These are phyloP conservation scores for Ostrea denselamellosa DNA, from an alignment of 1,140 invertebrate species.

Conservation along the genomic window DNA sequence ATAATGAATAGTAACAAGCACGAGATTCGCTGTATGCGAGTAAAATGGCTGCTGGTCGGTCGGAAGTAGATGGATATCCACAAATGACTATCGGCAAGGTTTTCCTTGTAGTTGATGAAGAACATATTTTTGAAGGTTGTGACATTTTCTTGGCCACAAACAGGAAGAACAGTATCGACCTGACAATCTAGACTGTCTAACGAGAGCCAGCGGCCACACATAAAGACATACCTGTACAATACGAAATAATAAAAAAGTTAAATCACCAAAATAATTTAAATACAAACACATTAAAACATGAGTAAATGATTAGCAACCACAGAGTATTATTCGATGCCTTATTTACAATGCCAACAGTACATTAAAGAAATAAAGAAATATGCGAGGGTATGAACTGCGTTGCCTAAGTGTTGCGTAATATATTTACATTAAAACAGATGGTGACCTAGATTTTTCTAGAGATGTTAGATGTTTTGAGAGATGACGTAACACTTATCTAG, in stretches of 20 bases:
- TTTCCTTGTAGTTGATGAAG: conserved; percentile 72
- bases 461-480: too few relatives aligned
- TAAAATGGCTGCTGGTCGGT: conserved; percentile 74
- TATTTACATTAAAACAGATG: too few relatives aligned
- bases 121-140: conserved; percentile 76
- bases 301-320: neutral
- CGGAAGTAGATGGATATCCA: conserved; percentile 76
- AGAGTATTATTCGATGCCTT: neutral
- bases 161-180: conserved; percentile 72
- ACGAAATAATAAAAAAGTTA: neutral
- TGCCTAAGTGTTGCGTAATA: too few relatives aligned
- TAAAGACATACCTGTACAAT: conserved; percentile 70
- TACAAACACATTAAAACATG: neutral
- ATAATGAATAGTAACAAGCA: conserved; percentile 76
- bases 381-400: too few relatives aligned
- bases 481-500: too few relatives aligned
- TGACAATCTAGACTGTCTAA: conserved; percentile 70
- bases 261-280: neutral
- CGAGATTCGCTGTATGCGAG: conserved; percentile 75
- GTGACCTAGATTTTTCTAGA: too few relatives aligned
- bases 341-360: too few relatives aligned
- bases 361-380: too few relatives aligned
- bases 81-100: conserved; percentile 76
- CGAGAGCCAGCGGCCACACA: conserved; percentile 74
- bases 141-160: conserved; percentile 71